Percentiles rank a stretch among this genome's conserved stretches.
Conservation (phyloP, 2,888 invertebrate genomes). For the Halocaridina rubra region DNA sequence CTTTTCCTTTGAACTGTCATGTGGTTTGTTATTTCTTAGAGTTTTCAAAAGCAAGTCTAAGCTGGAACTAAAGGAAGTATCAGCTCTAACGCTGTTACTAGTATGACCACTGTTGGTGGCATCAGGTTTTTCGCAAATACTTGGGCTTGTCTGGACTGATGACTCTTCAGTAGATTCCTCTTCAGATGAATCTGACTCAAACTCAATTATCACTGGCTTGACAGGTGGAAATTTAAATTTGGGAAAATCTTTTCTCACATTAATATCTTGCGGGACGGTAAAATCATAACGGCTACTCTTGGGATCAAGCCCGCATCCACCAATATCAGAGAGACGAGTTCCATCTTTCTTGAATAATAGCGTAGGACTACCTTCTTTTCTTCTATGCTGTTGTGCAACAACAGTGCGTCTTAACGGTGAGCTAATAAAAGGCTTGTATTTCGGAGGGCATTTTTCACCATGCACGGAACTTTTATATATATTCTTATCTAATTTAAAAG, state of each 20-base stretch:
- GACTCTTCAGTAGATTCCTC: conserved; percentile 3
- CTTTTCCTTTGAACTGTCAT: not conserved
- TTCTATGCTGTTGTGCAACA: not conserved
- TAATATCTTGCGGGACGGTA: not conserved
- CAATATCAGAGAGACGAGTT: conserved; percentile 36
- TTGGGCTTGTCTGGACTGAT: not conserved
- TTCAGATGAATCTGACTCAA: conserved; percentile 18
- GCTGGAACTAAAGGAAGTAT: not conserved
- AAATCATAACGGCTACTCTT: conserved; percentile 45
- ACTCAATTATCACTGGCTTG: conserved; percentile 44
- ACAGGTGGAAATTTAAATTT: conserved; percentile 44
- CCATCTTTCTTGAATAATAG: not conserved
- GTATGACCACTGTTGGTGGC: not conserved
- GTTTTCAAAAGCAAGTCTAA: conserved; percentile 31
- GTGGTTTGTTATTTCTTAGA: not conserved
- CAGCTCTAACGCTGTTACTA: not conserved
- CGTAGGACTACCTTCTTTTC: conserved; percentile 33
- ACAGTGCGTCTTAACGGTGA: not conserved
- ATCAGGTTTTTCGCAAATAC: not conserved
- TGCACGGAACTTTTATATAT: not conserved
- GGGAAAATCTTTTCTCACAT: not conserved
- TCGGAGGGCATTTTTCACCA: conserved; percentile 1
- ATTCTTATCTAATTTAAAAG: not conserved
- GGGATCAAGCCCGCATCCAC: conserved; percentile 45
- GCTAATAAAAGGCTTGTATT: not conserved